Conservation (phyloP, 1,140 invertebrate genomes). For the Pachyrhynchus sulphureomaculatus region DNA sequence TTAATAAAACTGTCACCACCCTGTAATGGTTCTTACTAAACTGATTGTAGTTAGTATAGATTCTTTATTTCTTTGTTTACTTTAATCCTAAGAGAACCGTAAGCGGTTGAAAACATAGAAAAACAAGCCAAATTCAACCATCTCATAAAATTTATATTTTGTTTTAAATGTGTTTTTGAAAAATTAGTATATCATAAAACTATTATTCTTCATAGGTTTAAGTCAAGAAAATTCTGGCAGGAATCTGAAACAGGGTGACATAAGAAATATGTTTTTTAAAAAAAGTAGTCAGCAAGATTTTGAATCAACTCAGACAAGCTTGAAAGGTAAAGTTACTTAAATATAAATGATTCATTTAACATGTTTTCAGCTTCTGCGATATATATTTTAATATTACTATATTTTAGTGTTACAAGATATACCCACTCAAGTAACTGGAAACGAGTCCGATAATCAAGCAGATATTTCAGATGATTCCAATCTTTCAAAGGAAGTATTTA, state of each 20-base stretch:
- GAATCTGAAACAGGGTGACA: conserved; percentile 41
- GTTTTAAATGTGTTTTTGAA: too few relatives aligned
- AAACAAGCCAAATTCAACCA: too few relatives aligned
- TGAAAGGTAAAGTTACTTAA: not conserved
- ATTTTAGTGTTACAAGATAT: not conserved
- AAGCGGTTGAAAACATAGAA: too few relatives aligned
- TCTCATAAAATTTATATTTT: too few relatives aligned
- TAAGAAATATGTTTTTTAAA: conserved; percentile 44
- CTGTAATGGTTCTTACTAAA: too few relatives aligned
- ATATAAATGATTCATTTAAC: too few relatives aligned
- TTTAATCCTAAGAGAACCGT: too few relatives aligned
- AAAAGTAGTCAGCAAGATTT: conserved; percentile 15
- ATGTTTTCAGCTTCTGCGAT: not conserved
- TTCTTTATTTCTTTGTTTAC: too few relatives aligned
- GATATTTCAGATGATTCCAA: not conserved
- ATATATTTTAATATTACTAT: not conserved
- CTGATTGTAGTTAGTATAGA: too few relatives aligned
- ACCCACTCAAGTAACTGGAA: not conserved
- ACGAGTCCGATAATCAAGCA: not conserved
- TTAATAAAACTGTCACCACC: too few relatives aligned
- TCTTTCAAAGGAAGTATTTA: conserved; percentile 15
- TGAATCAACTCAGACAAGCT: not conserved
- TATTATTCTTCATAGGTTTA: not conserved
- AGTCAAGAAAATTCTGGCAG: conserved; percentile 9
- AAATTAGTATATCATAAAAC: too few relatives aligned